These are phyloP conservation scores for Ptychobarbus kaznakovi DNA, from an alignment of 2,797 vertebrate genomes.

Conservation along the genomic window DNA sequence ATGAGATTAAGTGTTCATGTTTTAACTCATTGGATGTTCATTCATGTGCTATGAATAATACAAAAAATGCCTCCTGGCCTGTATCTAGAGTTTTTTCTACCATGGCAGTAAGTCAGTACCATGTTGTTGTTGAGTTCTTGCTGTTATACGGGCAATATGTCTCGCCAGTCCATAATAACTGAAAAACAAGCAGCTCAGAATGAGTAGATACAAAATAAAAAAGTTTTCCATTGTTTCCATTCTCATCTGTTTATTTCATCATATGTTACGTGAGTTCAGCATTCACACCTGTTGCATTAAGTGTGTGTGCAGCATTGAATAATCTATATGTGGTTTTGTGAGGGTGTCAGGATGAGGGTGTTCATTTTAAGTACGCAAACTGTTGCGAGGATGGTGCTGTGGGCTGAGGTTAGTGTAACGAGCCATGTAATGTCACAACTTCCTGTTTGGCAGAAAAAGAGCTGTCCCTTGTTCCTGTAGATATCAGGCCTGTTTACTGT, in stretches of 20 bases:
- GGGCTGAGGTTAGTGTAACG: conserved; percentile 47
- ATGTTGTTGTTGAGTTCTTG: not conserved
- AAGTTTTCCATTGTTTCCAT: not conserved
- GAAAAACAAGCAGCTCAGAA: not conserved
- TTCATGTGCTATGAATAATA: not conserved
- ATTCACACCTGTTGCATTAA: not conserved
- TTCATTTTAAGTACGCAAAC: not conserved
- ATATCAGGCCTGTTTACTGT: not conserved
- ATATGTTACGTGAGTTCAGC: not conserved
- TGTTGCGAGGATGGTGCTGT: conserved; percentile 38
- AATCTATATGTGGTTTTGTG: conserved; percentile 3
- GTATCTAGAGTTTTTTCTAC: not conserved
- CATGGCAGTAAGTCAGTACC: not conserved
- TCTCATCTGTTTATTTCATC: not conserved
- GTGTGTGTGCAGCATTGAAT: not conserved
- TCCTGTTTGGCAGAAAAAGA: conserved; percentile 53
- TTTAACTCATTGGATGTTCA: not conserved
- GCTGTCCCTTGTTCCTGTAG: not conserved
- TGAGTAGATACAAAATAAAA: not conserved
- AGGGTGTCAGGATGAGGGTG: conserved; percentile 16
- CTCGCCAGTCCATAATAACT: not conserved
- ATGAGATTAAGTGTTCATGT: not conserved
- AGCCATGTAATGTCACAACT: conserved; percentile 53
- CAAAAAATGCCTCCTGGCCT: not conserved
- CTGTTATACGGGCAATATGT: not conserved